Conservation (phyloP, 2,888 invertebrate genomes). For the Hyalella azteca region DNA sequence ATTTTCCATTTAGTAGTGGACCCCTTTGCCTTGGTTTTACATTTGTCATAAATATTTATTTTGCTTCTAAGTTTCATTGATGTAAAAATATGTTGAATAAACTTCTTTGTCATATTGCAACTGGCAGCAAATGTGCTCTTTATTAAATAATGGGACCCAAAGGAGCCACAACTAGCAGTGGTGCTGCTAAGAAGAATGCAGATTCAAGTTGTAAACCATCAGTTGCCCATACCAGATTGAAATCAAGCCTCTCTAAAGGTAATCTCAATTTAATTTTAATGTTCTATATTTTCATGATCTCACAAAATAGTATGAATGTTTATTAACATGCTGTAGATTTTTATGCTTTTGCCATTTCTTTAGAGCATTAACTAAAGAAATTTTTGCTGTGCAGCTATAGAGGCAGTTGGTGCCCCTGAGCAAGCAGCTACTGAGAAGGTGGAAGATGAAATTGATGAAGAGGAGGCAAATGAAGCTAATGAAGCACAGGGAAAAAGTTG, state of each 20-base stretch:
- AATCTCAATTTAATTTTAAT: background rate
- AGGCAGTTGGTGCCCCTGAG: background rate
- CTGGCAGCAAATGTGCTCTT: background rate
- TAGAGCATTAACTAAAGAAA: background rate
- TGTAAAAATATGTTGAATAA: too few relatives aligned
- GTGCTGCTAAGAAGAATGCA: background rate
- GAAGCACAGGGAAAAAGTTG: background rate
- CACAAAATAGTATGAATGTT: background rate
- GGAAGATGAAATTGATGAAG: background rate
- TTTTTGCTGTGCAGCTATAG: background rate
- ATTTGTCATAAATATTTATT: too few relatives aligned
- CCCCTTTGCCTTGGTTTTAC: too few relatives aligned
- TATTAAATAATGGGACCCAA: background rate
- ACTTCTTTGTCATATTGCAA: too few relatives aligned
- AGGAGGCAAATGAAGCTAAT: background rate
- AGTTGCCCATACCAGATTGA: background rate
- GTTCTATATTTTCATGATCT: background rate
- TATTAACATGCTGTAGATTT: background rate
- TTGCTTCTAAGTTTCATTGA: too few relatives aligned
- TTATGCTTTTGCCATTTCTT: background rate
- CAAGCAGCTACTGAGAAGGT: background rate
- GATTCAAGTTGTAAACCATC: background rate
- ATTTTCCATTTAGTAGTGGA: too few relatives aligned
- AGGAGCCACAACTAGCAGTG: background rate
- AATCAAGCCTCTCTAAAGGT: background rate